Base-by-base conservation (phyloP, 1,140 invertebrate species). In the Euura lappo region DNA sequence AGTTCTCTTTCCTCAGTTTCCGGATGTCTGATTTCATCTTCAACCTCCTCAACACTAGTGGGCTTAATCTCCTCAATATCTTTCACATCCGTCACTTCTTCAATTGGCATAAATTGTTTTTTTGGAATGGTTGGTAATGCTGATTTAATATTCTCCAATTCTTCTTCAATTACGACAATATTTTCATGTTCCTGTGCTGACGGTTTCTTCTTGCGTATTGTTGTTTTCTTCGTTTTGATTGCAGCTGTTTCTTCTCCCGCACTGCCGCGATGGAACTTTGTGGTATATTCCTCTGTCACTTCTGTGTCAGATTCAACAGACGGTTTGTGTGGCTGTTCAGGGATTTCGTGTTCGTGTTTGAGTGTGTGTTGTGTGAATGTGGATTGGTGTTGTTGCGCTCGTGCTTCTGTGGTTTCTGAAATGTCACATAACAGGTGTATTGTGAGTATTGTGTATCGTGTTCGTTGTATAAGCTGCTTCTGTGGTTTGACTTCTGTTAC, bases 261-360 rank as follows among this genome's bases (percentile, higher is more conserved):
- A 51, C 83, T 88, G 6, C 81, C 82, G 71, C 81, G 75, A 76
- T 79, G 84, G 78, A 87, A 86, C 84, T 83, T 84, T 11, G 87
- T 88, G 65, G 80, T 86, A 45, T 84, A 86, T 75, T 88, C 86
- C 83, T 88, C 85, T 67, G 79, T 82, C 71, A 84, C 71, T 76
- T 86, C 85, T 70, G 81, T 89, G 75, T 89, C 83, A 42, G 84
- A 85, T 68, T 87, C 85, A 68, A 71, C 75, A 75, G 71, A 74
- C 71, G 73, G 75, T 78, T 81, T 77, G 73, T 80, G 78, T 83
- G 73, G 80, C 74, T 72, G 77, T 75, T 79, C 75, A 43, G 74
- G 77, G 74, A 75, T 69, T 77, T 84, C 86, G 83, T 90, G 87
- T 77, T 84, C 86, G 83, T 90, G 87, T 90, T 84, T 88, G 82